Evolutionary conservation across 2,888 invertebrate species (phyloP), one percentile per base, ranked within the genome.

Genomic region (Auanema freiburgensis): DNA sequence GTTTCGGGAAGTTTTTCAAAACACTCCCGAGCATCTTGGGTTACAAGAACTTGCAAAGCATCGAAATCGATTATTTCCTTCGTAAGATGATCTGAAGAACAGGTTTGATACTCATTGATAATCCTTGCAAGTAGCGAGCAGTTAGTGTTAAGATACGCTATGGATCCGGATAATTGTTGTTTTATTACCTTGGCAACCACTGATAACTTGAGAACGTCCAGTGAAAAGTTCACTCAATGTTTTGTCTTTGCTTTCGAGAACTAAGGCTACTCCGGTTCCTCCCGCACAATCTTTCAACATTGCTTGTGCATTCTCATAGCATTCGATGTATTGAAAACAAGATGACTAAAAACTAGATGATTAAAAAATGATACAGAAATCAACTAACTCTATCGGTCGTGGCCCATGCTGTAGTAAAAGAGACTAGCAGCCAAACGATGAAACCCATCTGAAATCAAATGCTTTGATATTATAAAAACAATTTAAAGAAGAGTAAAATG

Each of bases 11-110:
- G 62, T 23, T 70, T 72, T 52, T 72, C 72, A 44, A 76, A 76
- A 44, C 76, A 76, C 33, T 76, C 73, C 8, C 71, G 55, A 16
- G 74, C 68, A 57, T 76, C 76, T 50, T 76, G 72, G 41, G 66
- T 66, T 18, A 74, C 74, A 16, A 76, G 61, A 6, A 71, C 44
- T 61, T 76, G 76, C 1, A 76, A 71, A 23, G 76, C 61, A 46
- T 76, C 76, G 40, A 76, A 76, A 49, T 76, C 76, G 25, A 76
- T 63, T 21, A 67, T 60, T 44, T 76, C 76, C 49, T 71, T 67
- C 14, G 63, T 53, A 11, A 76, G 66, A 1, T 63, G 65, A 24
- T 69, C 76, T 72, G 63, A 21, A 33, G 33, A 33, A 33, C 33
- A 3, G 33, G 33, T 33, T 33, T 33, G 56, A n/a, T 14, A 43